Evolutionary conservation across 2,113 vertebrate species (phyloP), one percentile per base, ranked within the genome.

Genomic region (Tragelaphus imberbis): DNA sequence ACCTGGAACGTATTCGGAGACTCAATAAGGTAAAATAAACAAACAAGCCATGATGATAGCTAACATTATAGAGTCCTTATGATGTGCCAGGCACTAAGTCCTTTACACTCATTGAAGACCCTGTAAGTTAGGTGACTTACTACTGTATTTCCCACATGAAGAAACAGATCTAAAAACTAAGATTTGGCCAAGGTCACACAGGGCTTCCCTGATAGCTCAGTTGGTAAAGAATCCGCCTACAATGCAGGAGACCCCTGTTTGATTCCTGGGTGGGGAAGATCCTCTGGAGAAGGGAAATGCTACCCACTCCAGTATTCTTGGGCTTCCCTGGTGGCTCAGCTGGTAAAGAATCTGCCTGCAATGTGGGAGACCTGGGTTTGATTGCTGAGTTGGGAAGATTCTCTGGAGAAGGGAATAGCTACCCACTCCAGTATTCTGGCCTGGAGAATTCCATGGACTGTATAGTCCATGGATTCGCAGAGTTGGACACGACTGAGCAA

Each of bases 141-240:
- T 21, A 47, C 27, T 30, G 15, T 11, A 14, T 56, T 40, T 91
- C 23, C 44, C 77, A 51, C 10, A 7, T 15, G 49, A 53, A 40
- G 28, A 87, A 93, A 79, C 21, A 90, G 36, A 90, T 30, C 5
- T 33, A 30, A 36, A 47, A 27, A 36, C 55, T 47, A 58, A 36
- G 27, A 25, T 30, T 30, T 53, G 87, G 90, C 61, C 21, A 75
- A 7, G 19, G 28, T 27, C 7, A 58, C 28, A 11, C 81, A 75
- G 68, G 68, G 9, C n/a, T 36, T 71, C 65, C n/a, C 65, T 71
- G 65, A 71, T 36, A 36, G n/a, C 19, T 71, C n/a, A 71, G 65
- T 23, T 71, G 65, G 19, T 23, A 71, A 71, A 71, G 68, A 71
- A 40, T 71, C 68, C 0, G 0, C 68, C n/a, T 23, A 11, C 5